Evolutionary conservation across 2,888 invertebrate species (phyloP).

Genomic region (Tyria jacobaeae): DNA sequence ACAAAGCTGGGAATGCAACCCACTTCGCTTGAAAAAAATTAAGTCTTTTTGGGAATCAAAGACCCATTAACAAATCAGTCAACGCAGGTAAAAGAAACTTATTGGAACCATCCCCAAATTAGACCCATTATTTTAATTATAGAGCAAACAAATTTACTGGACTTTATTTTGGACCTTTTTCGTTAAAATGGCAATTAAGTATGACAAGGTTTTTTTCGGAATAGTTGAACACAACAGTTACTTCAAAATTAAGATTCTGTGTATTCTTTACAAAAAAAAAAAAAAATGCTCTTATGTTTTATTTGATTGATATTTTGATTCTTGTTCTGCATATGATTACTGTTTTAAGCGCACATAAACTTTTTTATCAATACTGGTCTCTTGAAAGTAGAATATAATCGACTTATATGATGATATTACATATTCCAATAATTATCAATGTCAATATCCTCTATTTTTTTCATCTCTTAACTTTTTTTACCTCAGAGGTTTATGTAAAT

Average conservation of each 20-base stretch:
- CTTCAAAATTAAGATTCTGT: constrained; percentile 5
- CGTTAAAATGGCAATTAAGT: constrained; percentile 34
- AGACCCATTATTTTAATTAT: constrained; percentile 83
- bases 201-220: constrained; percentile 34
- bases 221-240: constrained; percentile 18
- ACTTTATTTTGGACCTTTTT: constrained; percentile 61
- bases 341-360: no score
- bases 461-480: no score
- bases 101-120: constrained; percentile 75
- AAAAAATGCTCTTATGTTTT: no score
- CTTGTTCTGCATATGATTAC: no score
- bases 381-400: no score
- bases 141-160: constrained; percentile 69
- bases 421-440: no score
- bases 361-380: no score
- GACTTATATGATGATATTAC: no score
- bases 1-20: constrained; percentile 58
- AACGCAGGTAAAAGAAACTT: constrained; percentile 73
- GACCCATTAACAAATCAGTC: constrained; percentile 75
- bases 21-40: constrained; percentile 38
- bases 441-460: no score
- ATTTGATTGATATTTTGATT: no score
- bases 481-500: no score
- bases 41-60: constrained; percentile 46
- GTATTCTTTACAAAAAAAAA: no score